Base-by-base conservation (phyloP, 1,140 invertebrate genomes). In the Drosophila willistoni region DNA sequence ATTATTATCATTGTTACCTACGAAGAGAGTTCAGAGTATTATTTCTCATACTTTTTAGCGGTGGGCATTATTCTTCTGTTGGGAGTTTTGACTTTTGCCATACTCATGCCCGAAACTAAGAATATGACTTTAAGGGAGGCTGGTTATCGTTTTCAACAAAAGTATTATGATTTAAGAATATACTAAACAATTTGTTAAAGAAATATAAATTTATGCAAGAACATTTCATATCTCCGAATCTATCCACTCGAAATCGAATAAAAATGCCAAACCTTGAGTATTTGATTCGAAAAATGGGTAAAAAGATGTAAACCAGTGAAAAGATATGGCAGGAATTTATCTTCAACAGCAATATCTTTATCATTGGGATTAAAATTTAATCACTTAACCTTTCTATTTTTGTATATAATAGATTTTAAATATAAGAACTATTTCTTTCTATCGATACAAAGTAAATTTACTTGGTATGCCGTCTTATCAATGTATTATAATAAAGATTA, bases 21-120 rank as follows among this genome's bases (percentile, higher is more conserved):
- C 0, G 22, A 25, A 0, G 7, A 14, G 0, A 59, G 13, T 10
- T 0, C 33, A 0, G 19, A 71, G 9, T 41, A 41, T 17, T 68
- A 73, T 5, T 90, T 44, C 22, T 61, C 67, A 0, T 90, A 82
- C 66, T 87, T 77, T 54, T 33, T 90, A 41, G 41, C 47, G 22
- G 77, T 81, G 7, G 89, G 89, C 19, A 72, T 90, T 7, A 73
- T 91, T 14, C 63, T 90, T 47, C 77, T 0, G 34, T 90, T 19
- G 65, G 71, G 4, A 12, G 34, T 78, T 7, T 25, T 91, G 0
- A 64, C 64, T 36, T 82, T 91, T 57, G 75, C 61, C 0, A 51
- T 77, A 2, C 61, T 80, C 0, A 77, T 91, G 73, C 90, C 90
- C 1, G 90, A 91, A 33, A 91, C 90, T 1, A 71, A 82, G 0